Conservation (phyloP, 1,140 invertebrate genomes). For the Batillaria attramentaria region DNA sequence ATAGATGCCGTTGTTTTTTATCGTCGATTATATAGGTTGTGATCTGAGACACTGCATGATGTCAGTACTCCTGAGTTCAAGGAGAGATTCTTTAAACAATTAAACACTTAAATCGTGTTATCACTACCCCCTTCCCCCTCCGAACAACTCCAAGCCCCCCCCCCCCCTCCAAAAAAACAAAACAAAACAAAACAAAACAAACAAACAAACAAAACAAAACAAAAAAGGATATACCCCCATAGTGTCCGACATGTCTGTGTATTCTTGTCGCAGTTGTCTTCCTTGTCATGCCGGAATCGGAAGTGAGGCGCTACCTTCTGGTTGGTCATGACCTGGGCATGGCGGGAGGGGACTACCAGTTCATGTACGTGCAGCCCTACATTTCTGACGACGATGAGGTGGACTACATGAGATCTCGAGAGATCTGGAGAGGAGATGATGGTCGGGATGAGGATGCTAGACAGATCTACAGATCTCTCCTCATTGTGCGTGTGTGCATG, state of each 20-base stretch:
- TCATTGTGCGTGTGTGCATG: slow-evolving; percentile 50
- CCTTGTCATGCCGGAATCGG: slow-evolving; percentile 45
- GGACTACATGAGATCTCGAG: slow-evolving; percentile 23
- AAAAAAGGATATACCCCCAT: too few species aligned
- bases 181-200: too few species aligned
- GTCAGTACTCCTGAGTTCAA: too few species aligned
- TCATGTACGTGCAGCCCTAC: slow-evolving; percentile 48
- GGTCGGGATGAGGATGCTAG: slow-evolving; percentile 39
- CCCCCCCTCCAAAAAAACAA: too few species aligned
- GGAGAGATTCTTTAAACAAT: too few species aligned
- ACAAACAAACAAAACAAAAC: too few species aligned
- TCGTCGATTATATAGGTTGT: too few species aligned
- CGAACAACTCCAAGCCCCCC: neutral
- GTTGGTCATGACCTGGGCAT: slow-evolving; percentile 45
- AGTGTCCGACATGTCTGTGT: neutral
- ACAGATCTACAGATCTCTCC: slow-evolving; percentile 43
- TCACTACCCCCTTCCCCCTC: neutral
- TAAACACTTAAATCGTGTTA: too few species aligned
- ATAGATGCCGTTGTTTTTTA: too few species aligned
- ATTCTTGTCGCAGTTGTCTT: slow-evolving; percentile 47
- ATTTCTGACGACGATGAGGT: slow-evolving; percentile 40
- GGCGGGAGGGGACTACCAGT: slow-evolving; percentile 54
- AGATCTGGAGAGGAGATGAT: slow-evolving; percentile 43
- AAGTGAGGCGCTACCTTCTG: slow-evolving; percentile 49
- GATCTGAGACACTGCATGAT: too few species aligned